Evolutionary conservation across 2,797 vertebrate species (phyloP).

Genomic region (Manis javanica): DNA sequence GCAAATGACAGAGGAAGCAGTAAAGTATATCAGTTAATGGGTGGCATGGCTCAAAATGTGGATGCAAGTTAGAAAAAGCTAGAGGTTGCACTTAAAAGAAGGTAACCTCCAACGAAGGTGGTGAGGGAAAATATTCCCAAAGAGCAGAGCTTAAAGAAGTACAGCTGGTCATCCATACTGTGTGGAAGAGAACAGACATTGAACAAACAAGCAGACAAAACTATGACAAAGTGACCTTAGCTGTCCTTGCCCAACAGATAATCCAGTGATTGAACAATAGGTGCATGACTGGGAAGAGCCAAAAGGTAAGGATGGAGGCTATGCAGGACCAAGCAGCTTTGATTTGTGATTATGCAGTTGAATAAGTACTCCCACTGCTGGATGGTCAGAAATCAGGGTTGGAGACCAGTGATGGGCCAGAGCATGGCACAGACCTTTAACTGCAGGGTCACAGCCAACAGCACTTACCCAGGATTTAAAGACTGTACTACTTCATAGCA

Average conservation of each 20-base stretch:
- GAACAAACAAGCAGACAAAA: background rate
- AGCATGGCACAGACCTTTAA: background rate
- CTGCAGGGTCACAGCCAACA: background rate
- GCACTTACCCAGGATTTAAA: background rate
- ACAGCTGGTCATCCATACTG: background rate
- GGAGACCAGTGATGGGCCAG: background rate
- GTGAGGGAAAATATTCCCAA: background rate
- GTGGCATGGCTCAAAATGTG: background rate
- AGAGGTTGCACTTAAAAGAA: background rate
- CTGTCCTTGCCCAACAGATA: background rate
- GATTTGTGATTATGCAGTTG: background rate
- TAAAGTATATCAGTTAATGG: background rate
- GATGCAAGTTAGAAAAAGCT: background rate
- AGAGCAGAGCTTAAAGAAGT: background rate
- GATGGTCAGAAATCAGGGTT: background rate
- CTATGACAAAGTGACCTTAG: background rate
- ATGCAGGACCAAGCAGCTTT: too few species aligned
- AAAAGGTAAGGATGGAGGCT: background rate
- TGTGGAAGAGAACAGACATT: background rate
- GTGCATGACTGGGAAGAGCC: background rate
- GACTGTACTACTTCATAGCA: background rate
- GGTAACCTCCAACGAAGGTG: background rate
- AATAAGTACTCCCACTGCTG: background rate
- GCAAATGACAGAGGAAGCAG: background rate
- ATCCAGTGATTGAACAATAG: background rate